Percentiles rank a stretch among this genome's conserved stretches.
phyloP scores from a whole-genome alignment of 2,888 invertebrate species.

The Drosophila acutilabella region DNA sequence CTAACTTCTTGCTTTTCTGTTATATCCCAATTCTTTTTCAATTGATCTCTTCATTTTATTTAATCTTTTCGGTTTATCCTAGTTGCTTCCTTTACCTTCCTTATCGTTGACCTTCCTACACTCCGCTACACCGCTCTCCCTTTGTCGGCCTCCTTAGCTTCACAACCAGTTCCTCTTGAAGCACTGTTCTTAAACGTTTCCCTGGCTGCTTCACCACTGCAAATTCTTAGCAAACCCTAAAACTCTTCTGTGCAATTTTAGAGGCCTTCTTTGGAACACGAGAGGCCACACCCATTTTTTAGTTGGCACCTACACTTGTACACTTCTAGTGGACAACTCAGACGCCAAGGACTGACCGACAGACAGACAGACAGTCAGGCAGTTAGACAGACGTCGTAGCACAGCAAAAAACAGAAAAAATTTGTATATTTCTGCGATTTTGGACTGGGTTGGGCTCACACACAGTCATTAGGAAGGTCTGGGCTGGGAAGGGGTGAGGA shows the following conservation, averaged over 20 bases:
- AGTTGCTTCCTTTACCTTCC: too few species aligned
- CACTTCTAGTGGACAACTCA: slow-evolving; percentile 2
- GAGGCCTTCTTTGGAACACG: slow-evolving; percentile 8
- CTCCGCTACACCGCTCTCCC: background rate
- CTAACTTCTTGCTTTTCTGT: too few species aligned
- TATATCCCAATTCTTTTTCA: too few species aligned
- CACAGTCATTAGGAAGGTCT: slow-evolving; percentile 46
- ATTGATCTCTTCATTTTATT: too few species aligned
- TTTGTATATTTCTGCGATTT: slow-evolving; percentile 21
- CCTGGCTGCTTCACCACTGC: slow-evolving; percentile 6
- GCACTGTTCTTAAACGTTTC: slow-evolving; percentile 16
- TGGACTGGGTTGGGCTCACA: slow-evolving; percentile 9
- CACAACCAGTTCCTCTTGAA: background rate
- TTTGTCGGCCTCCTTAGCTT: background rate
- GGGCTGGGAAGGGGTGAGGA: slow-evolving; percentile 2
- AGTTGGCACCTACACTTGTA: slow-evolving; percentile 43
- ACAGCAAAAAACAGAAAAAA: slow-evolving; percentile 5
- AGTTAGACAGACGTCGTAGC: background rate
- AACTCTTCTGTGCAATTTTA: slow-evolving; percentile 11
- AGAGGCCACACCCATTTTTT: slow-evolving; percentile 45
- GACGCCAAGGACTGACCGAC: background rate
- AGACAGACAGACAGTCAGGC: slow-evolving; percentile 1
- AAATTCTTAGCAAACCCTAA: background rate
- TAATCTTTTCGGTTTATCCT: too few species aligned
- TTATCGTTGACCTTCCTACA: background rate